Evolutionary conservation across 2,113 vertebrate species (phyloP), one percentile per base, ranked within the genome.

Genomic region (Prunella fulvescens): DNA sequence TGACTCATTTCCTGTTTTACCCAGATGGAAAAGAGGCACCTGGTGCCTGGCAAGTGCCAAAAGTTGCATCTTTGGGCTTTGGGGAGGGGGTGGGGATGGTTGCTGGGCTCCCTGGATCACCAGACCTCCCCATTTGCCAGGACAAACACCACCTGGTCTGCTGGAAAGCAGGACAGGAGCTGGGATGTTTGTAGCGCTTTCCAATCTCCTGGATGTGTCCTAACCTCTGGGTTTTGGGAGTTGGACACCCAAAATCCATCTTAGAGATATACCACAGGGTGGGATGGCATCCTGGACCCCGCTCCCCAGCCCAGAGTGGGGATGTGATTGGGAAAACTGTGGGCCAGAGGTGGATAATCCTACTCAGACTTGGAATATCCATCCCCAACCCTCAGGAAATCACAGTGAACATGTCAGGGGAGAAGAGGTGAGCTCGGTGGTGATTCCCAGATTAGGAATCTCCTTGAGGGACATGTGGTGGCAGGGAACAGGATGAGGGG

Each of bases 1-100:
- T 92, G 89, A 95, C 67, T 96, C 79, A 76, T 84, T 69, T 96
- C 93, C 93, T 86, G 64, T 58, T 94, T 91, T 67, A 17, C 61
- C 26, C 60, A 20, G 39, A 51, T 0, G n/a, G 58, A 83, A 72
- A 86, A 81, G 70, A 67, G 76, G 67, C 85, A 90, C 88, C 88
- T 94, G 93, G 65, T 31, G 53, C 61, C 31, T 0, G 0, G 13
- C 25, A 28, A 69, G 39, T 50, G 94, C 90, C 86, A 94, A 4
- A 39, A 86, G 45, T 48, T 81, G 31, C 69, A 78, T 92, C 81
- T 86, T 40, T 42, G 50, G 67, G 39, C 17, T 20, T 44, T 53
- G 6, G 31, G 56, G 31, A 73, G 45, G 58, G 57, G 42, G 62
- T 61, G 66, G 66, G 40, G 70, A 57, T 20, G 37, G 56, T 37